phyloP scores from a whole-genome alignment of 2,797 vertebrate genomes.

The Etheostoma perlongum region DNA sequence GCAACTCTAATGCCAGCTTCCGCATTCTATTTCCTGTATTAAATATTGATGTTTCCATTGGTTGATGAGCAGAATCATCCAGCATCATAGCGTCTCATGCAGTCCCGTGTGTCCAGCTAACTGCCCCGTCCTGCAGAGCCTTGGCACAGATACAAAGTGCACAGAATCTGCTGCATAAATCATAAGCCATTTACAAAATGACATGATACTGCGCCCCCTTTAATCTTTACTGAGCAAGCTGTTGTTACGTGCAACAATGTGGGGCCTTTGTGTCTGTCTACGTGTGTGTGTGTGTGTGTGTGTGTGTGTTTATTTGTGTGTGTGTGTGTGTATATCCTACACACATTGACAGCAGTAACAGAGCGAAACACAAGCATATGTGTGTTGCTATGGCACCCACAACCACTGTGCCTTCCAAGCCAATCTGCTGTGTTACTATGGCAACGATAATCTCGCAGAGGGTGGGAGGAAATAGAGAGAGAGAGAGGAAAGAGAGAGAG shows the following conservation, averaged over 20 bases:
- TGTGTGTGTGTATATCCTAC: constrained; percentile 32
- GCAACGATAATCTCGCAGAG: constrained; percentile 83
- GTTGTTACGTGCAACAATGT: constrained; percentile 45
- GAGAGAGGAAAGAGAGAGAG: constrained; percentile 29
- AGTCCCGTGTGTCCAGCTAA: constrained; percentile 54
- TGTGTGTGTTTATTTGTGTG: constrained; percentile 12
- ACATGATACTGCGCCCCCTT: constrained; percentile 58
- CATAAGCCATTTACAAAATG: constrained; percentile 78
- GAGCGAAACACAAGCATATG: constrained; percentile 77
- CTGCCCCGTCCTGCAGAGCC: constrained; percentile 53
- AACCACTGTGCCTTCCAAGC: constrained; percentile 80
- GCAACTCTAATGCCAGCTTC: constrained; percentile 36
- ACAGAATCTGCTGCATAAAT: constrained; percentile 75
- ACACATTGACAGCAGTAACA: constrained; percentile 48
- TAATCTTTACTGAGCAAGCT: constrained; percentile 59
- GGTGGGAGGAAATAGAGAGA: constrained; percentile 58
- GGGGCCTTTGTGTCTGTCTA: constrained; percentile 23
- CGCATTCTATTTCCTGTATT: constrained; percentile 53
- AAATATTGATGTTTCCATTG: constrained; percentile 65
- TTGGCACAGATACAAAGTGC: constrained; percentile 65
- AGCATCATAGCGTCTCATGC: constrained; percentile 44
- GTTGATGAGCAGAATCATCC: constrained; percentile 49
- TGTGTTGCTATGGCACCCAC: constrained; percentile 84
- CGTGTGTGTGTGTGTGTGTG: constrained; percentile 29
- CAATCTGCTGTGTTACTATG: constrained; percentile 83